These are phyloP conservation scores for Kryptopterus vitreolus DNA, from an alignment of 2,797 vertebrate genomes.

Conservation along the genomic window DNA sequence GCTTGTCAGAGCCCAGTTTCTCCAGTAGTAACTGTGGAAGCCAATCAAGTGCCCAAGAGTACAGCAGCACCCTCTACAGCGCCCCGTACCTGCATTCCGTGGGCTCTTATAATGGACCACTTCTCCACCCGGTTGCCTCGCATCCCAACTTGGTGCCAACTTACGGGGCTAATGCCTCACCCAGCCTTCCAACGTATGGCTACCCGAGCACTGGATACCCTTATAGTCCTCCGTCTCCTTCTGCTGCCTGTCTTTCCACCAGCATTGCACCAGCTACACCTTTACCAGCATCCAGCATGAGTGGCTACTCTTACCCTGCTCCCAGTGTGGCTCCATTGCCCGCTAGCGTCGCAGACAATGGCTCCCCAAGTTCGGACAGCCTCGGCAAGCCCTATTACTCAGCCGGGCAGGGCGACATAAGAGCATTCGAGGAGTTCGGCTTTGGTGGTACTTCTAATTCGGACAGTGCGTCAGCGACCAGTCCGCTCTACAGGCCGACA, in stretches of 20 bases:
- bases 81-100: slow-evolving; percentile 87
- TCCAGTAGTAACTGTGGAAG: slow-evolving; percentile 93
- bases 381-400: slow-evolving; percentile 96
- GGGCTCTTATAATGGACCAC: slow-evolving; percentile 87
- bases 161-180: slow-evolving; percentile 89
- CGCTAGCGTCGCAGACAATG: slow-evolving; percentile 85
- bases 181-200: slow-evolving; percentile 92
- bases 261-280: slow-evolving; percentile 93
- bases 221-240: slow-evolving; percentile 91
- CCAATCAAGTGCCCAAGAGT: slow-evolving; percentile 89
- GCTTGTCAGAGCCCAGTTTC: slow-evolving; percentile 91
- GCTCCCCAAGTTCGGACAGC: slow-evolving; percentile 88
- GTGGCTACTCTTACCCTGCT: slow-evolving; percentile 92
- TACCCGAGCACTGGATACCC: slow-evolving; percentile 90
- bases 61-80: slow-evolving; percentile 85
- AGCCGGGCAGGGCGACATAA: slow-evolving; percentile 90
- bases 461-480: slow-evolving; percentile 67
- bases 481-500: slow-evolving; percentile 91
- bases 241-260: slow-evolving; percentile 90
- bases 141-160: slow-evolving; percentile 84
- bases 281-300: slow-evolving; percentile 85
- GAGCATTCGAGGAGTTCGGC: slow-evolving; percentile 91
- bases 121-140: slow-evolving; percentile 76
- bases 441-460: slow-evolving; percentile 70
- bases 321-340: slow-evolving; percentile 89